Conservation (phyloP, 2,797 vertebrate species). For the Eulemur albifrons region DNA sequence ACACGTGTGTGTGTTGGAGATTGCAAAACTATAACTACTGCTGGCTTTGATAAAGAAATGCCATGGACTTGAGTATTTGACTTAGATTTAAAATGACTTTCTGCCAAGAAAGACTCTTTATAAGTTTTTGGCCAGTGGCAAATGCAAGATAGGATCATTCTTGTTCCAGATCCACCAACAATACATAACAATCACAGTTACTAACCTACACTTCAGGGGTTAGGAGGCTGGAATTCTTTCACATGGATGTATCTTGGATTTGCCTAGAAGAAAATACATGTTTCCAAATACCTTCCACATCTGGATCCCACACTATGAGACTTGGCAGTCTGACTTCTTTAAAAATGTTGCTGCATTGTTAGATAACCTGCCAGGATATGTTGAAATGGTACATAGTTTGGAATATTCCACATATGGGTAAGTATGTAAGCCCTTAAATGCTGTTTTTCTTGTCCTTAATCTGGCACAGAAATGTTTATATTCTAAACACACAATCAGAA, state of each 20-base stretch:
- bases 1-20: not conserved
- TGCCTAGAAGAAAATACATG: slow-evolving; percentile 66
- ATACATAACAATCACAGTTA: not conserved
- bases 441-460: slow-evolving; percentile 63
- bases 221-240: slow-evolving; percentile 51
- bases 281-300: slow-evolving; percentile 56
- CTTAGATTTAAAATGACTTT: slow-evolving; percentile 48
- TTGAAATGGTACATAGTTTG: slow-evolving; percentile 53
- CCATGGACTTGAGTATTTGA: slow-evolving; percentile 18
- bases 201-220: slow-evolving; percentile 20
- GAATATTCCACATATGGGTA: slow-evolving; percentile 65
- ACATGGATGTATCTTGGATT: slow-evolving; percentile 41
- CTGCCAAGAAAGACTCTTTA: slow-evolving; percentile 28
- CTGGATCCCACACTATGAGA: slow-evolving; percentile 62
- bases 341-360: slow-evolving; percentile 53
- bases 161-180: slow-evolving; percentile 18
- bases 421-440: slow-evolving; percentile 58
- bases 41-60: slow-evolving; percentile 41
- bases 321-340: slow-evolving; percentile 67
- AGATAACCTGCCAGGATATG: slow-evolving; percentile 65
- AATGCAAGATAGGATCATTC: slow-evolving; percentile 23
- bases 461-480: slow-evolving; percentile 37
- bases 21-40: not conserved
- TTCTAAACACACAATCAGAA: slow-evolving; percentile 62
- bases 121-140: slow-evolving; percentile 18